Percentiles rank a stretch among this genome's conserved stretches.
Evolutionary conservation across 2,113 vertebrate species (phyloP).

Genomic region (Bungarus multicinctus): DNA sequence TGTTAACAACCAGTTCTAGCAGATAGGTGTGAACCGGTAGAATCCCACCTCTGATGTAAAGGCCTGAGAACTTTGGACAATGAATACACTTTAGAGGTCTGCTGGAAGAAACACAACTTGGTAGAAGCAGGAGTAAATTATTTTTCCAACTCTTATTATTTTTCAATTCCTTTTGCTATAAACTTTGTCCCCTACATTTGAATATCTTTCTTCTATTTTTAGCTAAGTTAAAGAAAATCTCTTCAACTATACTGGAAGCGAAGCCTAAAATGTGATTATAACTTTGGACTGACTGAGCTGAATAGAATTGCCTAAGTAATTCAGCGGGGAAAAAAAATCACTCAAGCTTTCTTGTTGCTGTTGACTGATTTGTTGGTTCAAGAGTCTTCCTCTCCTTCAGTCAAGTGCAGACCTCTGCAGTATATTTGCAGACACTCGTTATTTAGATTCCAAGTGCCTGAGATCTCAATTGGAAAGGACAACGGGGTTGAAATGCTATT

Average conservation of each 20-base stretch:
- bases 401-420: not conserved
- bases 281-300: not conserved
- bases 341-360: not conserved
- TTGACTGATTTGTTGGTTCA: not conserved
- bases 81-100: not conserved
- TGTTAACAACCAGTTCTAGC: no score
- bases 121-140: not conserved
- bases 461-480: slow-evolving; percentile 27
- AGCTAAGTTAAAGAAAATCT: not conserved
- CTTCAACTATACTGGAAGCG: not conserved
- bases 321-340: accelerated
- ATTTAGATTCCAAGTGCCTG: slow-evolving; percentile 19
- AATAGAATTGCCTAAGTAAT: not conserved
- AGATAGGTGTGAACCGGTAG: no score
- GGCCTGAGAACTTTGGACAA: not conserved
- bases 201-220: not conserved
- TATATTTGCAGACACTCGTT: slow-evolving; percentile 14
- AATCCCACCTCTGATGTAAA: no score
- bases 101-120: not conserved
- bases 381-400: not conserved
- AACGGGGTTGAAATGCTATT: not conserved
- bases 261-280: not conserved
- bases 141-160: not conserved
- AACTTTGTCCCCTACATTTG: not conserved
- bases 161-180: not conserved